Evolutionary conservation across 2,888 invertebrate genomes (phyloP), one percentile per base, ranked within the genome.

Genomic region (Caenorhabditis afra): DNA sequence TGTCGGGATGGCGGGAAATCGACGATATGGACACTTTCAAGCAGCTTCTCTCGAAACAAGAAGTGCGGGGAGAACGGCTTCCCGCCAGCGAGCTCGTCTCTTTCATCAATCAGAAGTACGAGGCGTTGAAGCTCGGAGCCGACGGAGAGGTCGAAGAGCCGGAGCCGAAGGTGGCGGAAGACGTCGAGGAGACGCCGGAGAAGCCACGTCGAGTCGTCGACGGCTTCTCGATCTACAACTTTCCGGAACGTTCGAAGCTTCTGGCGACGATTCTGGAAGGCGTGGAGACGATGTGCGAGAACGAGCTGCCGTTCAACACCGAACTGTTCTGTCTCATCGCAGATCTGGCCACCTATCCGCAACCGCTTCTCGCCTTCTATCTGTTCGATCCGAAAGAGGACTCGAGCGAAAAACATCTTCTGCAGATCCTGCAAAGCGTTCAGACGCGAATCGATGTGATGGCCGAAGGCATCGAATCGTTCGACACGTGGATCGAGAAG

Each of bases 341-440:
- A 39, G 93, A 95, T 84, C 92, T 98, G 83, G 94, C 96, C 5
- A 93, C 95, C 75, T 95, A 95, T 91, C 95, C 97, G 0, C 94
- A 96, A 85, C 95, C 96, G 7, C 92, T 97, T 66, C 92, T 97
- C 62, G 93, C 95, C 82, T 94, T 96, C 3, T 94, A 96, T 90
- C 92, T 98, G 53, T 93, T 98, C 80, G 95, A 95, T 44, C 52
- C 59, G 16, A 79, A 79, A 20, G 65, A 79, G 45, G 75, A 74
- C 18, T 55, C 49, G 20, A 35, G 53, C 1, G 59, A 58, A 29
- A 74, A 68, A 39, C 55, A 73, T 49, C 12, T 78, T 20, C 35
- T 87, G 84, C 89, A 94, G 94, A 93, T 95, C 81, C 91, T 95
- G 85, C 94, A 94, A 75, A 93, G 94, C 55, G 92, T 96, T 55